Evolutionary conservation across 2,888 invertebrate genomes (phyloP).

Genomic region (Bellardia bayeri): DNA sequence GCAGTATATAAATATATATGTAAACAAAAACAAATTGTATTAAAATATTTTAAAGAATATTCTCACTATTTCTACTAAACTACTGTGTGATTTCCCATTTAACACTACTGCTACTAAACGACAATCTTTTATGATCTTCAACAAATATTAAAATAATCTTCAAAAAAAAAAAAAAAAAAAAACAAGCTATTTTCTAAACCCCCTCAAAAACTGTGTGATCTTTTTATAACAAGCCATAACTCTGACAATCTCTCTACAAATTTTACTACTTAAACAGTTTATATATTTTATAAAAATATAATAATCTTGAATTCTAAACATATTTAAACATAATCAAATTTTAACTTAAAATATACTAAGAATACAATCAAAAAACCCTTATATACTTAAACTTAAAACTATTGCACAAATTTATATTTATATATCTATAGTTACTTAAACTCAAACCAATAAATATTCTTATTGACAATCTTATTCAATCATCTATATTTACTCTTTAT

Average conservation of each 20-base stretch:
- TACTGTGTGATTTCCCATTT: conserved; percentile 30
- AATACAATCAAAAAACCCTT: conserved; percentile 11
- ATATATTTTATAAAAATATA: conserved; percentile 30
- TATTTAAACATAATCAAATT: conserved; percentile 30
- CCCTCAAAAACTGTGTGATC: conserved; percentile 49
- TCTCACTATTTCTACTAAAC: conserved; percentile 16
- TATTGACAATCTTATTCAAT: conserved; percentile 64
- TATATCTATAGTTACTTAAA: conserved; percentile 13
- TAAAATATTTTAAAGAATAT: not conserved
- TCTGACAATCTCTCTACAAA: conserved; percentile 69
- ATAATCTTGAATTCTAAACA: conserved; percentile 23
- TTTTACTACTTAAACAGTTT: conserved; percentile 7
- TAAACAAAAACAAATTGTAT: not conserved
- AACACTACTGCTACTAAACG: conserved; percentile 13
- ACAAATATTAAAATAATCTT: not conserved
- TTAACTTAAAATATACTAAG: conserved; percentile 28
- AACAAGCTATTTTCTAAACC: not conserved
- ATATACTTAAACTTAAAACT: not conserved
- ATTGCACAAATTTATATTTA: conserved; percentile 46
- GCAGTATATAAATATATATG: conserved; percentile 16
- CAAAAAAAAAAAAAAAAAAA: not conserved
- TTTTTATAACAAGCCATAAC: conserved; percentile 16
- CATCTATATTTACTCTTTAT: conserved; percentile 42
- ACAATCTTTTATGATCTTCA: conserved; percentile 20
- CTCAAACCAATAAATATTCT: conserved; percentile 44